These are phyloP conservation scores for Erebia epiphron DNA, from an alignment of 2,888 invertebrate species.

Conservation along the genomic window DNA sequence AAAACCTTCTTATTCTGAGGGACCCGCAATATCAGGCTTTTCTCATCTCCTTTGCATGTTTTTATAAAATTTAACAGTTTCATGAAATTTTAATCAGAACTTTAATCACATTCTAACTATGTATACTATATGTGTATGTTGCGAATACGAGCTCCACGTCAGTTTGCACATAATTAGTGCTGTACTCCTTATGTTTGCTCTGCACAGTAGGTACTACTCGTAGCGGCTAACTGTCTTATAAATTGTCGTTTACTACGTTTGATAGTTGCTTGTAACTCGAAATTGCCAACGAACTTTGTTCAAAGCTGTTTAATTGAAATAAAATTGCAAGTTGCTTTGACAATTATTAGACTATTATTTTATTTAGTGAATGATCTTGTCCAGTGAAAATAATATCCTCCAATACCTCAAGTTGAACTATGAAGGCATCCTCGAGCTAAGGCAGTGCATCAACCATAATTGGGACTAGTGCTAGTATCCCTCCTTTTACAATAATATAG, in stretches of 20 bases:
- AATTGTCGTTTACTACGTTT: conserved; percentile 31
- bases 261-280: conserved; percentile 20
- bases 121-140: conserved; percentile 7
- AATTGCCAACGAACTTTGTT: conserved; percentile 28
- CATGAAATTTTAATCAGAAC: conserved; percentile 2
- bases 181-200: conserved; percentile 29
- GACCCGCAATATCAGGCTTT: no score
- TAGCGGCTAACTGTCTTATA: conserved; percentile 33
- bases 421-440: no score
- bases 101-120: conserved; percentile 32
- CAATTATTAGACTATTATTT: not conserved
- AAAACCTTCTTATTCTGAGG: no score
- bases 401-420: no score
- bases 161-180: conserved; percentile 39
- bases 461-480: no score
- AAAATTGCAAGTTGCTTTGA: conserved; percentile 5
- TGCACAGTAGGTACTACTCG: conserved; percentile 11
- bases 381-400: no score
- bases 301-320: conserved; percentile 12
- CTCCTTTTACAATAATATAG: no score
- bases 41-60: not conserved
- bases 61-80: not conserved
- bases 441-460: no score
- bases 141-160: conserved; percentile 28
- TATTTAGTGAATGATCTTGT: no score